Conservation (phyloP, 2,888 invertebrate genomes). For the Zootermopsis nevadensis region DNA sequence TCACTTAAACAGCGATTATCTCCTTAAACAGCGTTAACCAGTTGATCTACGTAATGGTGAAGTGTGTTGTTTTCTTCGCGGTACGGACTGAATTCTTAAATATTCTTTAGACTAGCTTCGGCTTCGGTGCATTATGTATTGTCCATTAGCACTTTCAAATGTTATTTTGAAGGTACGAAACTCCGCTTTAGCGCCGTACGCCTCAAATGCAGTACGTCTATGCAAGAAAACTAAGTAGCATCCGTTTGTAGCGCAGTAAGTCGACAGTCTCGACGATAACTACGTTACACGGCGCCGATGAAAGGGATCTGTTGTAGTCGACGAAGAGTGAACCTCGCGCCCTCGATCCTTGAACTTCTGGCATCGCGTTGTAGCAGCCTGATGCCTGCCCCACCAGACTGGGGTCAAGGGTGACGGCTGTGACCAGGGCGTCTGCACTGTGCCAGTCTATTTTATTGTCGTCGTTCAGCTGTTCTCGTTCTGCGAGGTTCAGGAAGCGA, state of each 20-base stretch:
- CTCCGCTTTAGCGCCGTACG: too few relatives aligned
- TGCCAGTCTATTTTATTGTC: conserved; percentile 53
- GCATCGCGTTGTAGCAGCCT: conserved; percentile 52
- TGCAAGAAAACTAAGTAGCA: conserved; percentile 44
- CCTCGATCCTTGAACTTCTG: conserved; percentile 48
- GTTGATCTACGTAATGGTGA: too few relatives aligned
- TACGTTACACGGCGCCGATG: conserved; percentile 47
- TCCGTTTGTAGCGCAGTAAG: conserved; percentile 45
- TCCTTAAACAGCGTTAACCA: too few relatives aligned
- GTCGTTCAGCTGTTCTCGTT: conserved; percentile 32
- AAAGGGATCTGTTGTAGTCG: conserved; percentile 49
- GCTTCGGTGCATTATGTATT: too few relatives aligned
- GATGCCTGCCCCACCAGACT: conserved; percentile 51
- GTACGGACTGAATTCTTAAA: too few relatives aligned
- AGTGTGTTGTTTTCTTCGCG: too few relatives aligned
- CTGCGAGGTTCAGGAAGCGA: conserved; percentile 50
- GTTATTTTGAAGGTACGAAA: too few relatives aligned
- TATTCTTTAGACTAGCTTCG: too few relatives aligned
- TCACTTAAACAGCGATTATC: too few relatives aligned
- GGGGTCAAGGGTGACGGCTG: conserved; percentile 57
- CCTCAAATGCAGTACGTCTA: background rate
- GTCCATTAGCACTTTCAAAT: too few relatives aligned
- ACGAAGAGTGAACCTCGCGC: conserved; percentile 52
- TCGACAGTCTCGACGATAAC: conserved; percentile 51
- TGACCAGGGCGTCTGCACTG: conserved; percentile 56